Evolutionary conservation across 2,888 invertebrate genomes (phyloP).

Genomic region (Pollenia labialis): DNA sequence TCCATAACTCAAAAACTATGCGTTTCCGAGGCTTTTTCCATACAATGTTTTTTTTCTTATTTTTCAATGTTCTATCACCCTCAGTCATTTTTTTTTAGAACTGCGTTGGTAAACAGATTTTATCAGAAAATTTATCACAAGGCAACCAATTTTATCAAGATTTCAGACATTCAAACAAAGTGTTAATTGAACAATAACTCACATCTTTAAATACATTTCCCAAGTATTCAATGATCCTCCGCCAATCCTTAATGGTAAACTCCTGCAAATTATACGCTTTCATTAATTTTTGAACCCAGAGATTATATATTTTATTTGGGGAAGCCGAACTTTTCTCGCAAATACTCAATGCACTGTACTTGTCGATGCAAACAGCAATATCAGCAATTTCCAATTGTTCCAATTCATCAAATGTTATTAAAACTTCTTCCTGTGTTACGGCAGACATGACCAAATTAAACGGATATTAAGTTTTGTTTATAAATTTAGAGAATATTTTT

Average conservation of each 20-base stretch:
- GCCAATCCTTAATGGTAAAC: slow-evolving; percentile 49
- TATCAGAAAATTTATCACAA: too few species aligned
- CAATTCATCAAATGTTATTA: slow-evolving; percentile 62
- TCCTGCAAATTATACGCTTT: slow-evolving; percentile 53
- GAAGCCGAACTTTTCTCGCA: slow-evolving; percentile 47
- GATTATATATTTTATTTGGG: slow-evolving; percentile 53
- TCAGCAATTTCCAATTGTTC: slow-evolving; percentile 36
- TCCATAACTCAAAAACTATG: too few species aligned
- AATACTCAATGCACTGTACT: slow-evolving; percentile 47
- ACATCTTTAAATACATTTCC: slow-evolving; percentile 50
- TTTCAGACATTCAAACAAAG: too few species aligned
- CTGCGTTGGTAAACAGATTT: too few species aligned
- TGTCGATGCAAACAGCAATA: slow-evolving; percentile 41
- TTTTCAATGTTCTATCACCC: too few species aligned
- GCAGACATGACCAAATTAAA: slow-evolving; percentile 33
- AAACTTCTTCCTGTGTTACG: slow-evolving; percentile 25
- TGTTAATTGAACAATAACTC: neutral
- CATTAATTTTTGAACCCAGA: slow-evolving; percentile 66
- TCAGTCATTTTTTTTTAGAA: too few species aligned
- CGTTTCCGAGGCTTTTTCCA: too few species aligned
- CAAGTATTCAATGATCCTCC: slow-evolving; percentile 51
- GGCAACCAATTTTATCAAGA: too few species aligned
- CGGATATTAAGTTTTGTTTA: too few species aligned
- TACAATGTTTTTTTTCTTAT: too few species aligned
- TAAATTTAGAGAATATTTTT: too few species aligned